These are phyloP conservation scores for Rhynchomys soricoides DNA, from an alignment of 2,113 vertebrate species.

Conservation along the genomic window DNA sequence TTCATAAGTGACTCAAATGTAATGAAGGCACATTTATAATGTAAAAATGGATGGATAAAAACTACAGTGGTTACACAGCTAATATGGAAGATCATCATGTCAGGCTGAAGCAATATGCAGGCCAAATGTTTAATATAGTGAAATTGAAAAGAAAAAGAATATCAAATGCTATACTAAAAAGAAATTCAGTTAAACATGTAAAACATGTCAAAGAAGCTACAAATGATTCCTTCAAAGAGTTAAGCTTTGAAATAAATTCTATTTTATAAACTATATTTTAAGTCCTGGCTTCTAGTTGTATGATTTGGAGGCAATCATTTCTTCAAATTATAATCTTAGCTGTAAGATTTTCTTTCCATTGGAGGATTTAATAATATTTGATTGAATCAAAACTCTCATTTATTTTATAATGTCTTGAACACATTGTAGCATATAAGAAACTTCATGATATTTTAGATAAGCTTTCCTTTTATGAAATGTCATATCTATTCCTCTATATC, in stretches of 20 bases:
- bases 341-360: neutral
- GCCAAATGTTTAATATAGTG: slow-evolving; percentile 1
- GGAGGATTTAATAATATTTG: neutral
- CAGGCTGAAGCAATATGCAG: slow-evolving; percentile 34
- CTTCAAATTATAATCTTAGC: slow-evolving; percentile 2
- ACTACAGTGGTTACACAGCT: slow-evolving; percentile 22
- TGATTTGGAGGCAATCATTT: neutral
- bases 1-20: slow-evolving; percentile 50
- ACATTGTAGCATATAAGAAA: neutral
- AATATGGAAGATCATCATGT: slow-evolving; percentile 32
- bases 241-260: slow-evolving; percentile 25
- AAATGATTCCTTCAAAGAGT: neutral
- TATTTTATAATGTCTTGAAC: neutral
- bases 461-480: neutral
- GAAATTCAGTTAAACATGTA: neutral
- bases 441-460: neutral
- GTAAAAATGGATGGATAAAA: slow-evolving; percentile 47
- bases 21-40: slow-evolving; percentile 40
- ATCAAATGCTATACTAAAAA: slow-evolving; percentile 13
- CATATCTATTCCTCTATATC: neutral
- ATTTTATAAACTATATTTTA: slow-evolving; percentile 52
- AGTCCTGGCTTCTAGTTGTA: neutral
- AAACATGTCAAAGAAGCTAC: neutral
- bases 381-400: neutral
- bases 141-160: slow-evolving; percentile 27